A percentile compares a stretch with the other conserved stretches of the same genome.
phyloP scores from a whole-genome alignment of 2,888 invertebrate species.

The Plemyria rubiginata region DNA sequence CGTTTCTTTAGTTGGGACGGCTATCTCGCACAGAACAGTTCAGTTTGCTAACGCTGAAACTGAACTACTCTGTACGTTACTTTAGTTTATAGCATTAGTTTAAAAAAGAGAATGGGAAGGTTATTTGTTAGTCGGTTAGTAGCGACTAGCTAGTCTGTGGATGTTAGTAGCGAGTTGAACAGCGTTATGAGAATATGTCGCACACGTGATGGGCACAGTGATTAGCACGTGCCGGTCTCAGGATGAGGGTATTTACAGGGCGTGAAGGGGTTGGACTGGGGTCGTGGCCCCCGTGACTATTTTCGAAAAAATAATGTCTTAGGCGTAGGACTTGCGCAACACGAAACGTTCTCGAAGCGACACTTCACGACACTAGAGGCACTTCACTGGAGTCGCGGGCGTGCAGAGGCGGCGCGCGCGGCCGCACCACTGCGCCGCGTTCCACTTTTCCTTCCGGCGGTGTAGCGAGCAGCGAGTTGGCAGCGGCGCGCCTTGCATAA shows the following conservation, averaged over 20 bases:
- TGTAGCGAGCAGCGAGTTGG: slow-evolving; percentile 78
- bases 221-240: slow-evolving; percentile 57
- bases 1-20: slow-evolving; percentile 34
- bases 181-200: slow-evolving; percentile 50
- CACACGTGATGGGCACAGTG: slow-evolving; percentile 59
- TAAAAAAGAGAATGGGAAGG: slow-evolving; percentile 2
- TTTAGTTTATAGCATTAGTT: not conserved
- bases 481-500: slow-evolving; percentile 84
- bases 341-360: slow-evolving; percentile 81
- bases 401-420: slow-evolving; percentile 81
- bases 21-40: slow-evolving; percentile 11
- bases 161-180: slow-evolving; percentile 49
- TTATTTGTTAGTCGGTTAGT: slow-evolving; percentile 27
- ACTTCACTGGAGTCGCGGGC: slow-evolving; percentile 77
- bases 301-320: slow-evolving; percentile 81
- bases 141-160: slow-evolving; percentile 15
- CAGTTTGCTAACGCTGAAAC: not conserved
- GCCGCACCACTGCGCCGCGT: slow-evolving; percentile 80
- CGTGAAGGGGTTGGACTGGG: slow-evolving; percentile 58
- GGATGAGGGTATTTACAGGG: slow-evolving; percentile 51
- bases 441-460: slow-evolving; percentile 84
- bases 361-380: slow-evolving; percentile 81
- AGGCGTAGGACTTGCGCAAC: slow-evolving; percentile 82
- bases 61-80: too few relatives aligned
- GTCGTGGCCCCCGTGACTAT: slow-evolving; percentile 62